Evolutionary conservation across 2,797 vertebrate species (phyloP), one percentile per base, ranked within the genome.

Genomic region (Typhlichthys eigenmanni): DNA sequence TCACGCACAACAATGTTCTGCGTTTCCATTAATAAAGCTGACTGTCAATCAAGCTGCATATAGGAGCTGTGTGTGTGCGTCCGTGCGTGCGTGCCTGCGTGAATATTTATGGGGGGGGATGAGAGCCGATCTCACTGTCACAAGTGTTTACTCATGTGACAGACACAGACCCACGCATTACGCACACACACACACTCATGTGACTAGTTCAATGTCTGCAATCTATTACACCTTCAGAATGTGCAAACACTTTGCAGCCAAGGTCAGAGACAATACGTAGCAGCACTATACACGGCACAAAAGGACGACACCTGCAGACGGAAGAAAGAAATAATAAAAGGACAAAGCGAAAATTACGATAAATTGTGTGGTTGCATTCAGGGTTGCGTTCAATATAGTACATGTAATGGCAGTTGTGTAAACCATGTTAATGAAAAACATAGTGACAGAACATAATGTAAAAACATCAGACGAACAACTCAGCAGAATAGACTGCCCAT

Each of bases 191-290:
- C 51, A 17, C 5, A 58, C n/a, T 80, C 76, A 80, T 58, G 68
- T 76, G 80, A 85, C 73, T 16, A 13, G 68, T 58, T 58, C 56
- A 50, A 49, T 38, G 29, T 58, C 14, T 8, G 13, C 38, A 19
- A 51, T 38, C 62, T 38, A n/a, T 45, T 47, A 47, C 58, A 74
- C 76, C 71, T 75, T 58, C 34, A 80, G 71, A 76, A 50, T 6
- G 58, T 60, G 66, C 68, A 78, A 78, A 85, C 75, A 79, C 52
- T 69, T 67, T 53, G 34, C 70, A 60, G 71, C 63, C 84, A 89
- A 90, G 85, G 87, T 87, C 81, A 85, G 80, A 85, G 81, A 72
- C 75, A 72, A 73, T 60, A 51, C 1, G 32, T 10, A 9, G 19
- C 60, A 52, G 46, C 68, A 61, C 51, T 63, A 47, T 72, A 5